Percentiles rank a stretch among this genome's conserved stretches.
Evolutionary conservation across 2,797 vertebrate species (phyloP).

Genomic region (Carcharodon carcharias): DNA sequence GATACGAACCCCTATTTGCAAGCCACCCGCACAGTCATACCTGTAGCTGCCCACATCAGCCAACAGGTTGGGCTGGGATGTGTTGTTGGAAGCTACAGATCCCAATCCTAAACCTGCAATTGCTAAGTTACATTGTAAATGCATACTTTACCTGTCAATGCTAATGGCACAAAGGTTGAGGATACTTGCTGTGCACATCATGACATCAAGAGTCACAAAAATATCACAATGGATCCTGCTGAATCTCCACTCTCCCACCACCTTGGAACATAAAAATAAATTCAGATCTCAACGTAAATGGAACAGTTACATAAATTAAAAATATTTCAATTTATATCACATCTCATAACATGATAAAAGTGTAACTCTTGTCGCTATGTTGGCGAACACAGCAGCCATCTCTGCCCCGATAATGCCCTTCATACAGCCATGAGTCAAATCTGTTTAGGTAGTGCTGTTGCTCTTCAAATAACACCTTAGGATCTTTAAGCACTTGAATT

Average conservation of each 20-base stretch:
- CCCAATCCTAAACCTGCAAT: neutral
- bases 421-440: too few species aligned
- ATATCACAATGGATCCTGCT: conserved; percentile 97
- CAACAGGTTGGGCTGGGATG: neutral
- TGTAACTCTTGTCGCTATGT: neutral
- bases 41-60: neutral
- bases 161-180: conserved; percentile 98
- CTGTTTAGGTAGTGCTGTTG: too few species aligned
- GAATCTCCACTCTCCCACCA: conserved; percentile 94
- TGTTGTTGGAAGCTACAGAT: neutral
- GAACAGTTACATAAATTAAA: neutral
- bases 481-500: neutral
- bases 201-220: conserved; percentile 94
- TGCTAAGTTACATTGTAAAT: neutral
- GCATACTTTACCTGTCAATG: conserved; percentile 86
- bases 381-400: neutral
- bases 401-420: neutral
- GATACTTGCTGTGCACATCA: conserved; percentile 99
- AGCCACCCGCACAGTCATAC: neutral
- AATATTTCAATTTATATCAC: neutral
- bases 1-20: neutral
- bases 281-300: neutral
- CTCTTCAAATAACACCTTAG: neutral
- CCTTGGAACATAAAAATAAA: conserved; percentile 59
- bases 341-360: neutral